A percentile compares a stretch with the other conserved stretches of the same genome.
These are phyloP conservation scores for Sepiola atlantica DNA, from an alignment of 2,888 invertebrate species.

Conservation along the genomic window DNA sequence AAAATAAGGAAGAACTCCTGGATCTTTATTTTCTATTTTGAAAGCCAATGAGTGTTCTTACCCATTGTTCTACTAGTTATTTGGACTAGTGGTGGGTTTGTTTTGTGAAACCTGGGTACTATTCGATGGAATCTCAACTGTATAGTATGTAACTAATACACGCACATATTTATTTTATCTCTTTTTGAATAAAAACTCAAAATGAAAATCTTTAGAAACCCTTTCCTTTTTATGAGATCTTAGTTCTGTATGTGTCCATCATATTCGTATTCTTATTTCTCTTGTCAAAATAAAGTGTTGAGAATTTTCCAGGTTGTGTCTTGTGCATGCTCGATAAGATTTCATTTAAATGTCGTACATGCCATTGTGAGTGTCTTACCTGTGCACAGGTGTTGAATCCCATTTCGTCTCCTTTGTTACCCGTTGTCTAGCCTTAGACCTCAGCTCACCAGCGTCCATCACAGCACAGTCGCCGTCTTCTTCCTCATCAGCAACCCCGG, in stretches of 20 bases:
- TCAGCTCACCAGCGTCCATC: conserved; percentile 44
- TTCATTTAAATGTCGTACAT: conserved; percentile 18
- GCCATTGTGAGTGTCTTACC: conserved; percentile 10
- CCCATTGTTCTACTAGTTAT: no score
- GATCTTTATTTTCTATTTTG: no score
- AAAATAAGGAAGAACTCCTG: no score
- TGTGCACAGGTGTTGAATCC: conserved; percentile 6
- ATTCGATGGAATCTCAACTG: no score
- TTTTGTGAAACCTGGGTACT: no score
- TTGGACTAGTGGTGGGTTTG: no score
- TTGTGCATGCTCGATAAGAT: conserved; percentile 4
- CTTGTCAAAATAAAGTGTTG: not conserved
- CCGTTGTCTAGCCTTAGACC: conserved; percentile 40
- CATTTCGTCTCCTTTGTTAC: conserved; percentile 39
- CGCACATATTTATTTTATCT: no score
- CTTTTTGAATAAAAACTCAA: not conserved
- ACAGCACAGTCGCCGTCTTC: conserved; percentile 34
- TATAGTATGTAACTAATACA: no score
- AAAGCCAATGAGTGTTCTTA: no score
- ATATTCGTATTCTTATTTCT: not conserved
- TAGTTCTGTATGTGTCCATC: not conserved
- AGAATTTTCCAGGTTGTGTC: conserved; percentile 24
- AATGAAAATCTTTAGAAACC: not conserved
- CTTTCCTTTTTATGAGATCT: not conserved
- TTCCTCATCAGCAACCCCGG: not conserved